Evolutionary conservation across 2,888 invertebrate genomes (phyloP).

Genomic region (Caenorhabditis macrosperma): DNA sequence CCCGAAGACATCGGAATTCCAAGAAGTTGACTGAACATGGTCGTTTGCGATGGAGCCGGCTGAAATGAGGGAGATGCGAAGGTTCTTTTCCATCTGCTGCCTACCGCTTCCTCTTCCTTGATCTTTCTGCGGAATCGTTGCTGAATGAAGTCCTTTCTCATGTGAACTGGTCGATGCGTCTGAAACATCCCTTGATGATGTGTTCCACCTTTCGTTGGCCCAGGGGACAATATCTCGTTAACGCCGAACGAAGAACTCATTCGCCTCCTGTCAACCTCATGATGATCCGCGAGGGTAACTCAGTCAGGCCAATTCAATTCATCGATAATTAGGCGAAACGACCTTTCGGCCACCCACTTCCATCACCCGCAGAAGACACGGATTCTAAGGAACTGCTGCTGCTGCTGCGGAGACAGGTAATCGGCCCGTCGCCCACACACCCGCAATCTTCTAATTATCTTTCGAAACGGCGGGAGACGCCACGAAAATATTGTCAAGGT

Average conservation of each 20-base stretch:
- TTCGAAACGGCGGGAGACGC: slow-evolving; percentile 12
- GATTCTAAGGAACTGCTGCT: slow-evolving; percentile 5
- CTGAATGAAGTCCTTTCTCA: slow-evolving; percentile 80
- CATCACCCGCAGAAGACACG: not conserved
- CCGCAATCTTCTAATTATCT: slow-evolving; percentile 53
- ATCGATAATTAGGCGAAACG: slow-evolving; percentile 61
- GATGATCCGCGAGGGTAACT: not conserved
- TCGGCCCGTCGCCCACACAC: slow-evolving; percentile 17
- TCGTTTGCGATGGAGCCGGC: slow-evolving; percentile 45
- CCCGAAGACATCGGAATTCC: slow-evolving; percentile 48
- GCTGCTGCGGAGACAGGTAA: slow-evolving; percentile 7
- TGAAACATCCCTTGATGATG: slow-evolving; percentile 60
- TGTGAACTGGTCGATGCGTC: slow-evolving; percentile 79
- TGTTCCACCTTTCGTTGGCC: not conserved
- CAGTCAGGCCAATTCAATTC: slow-evolving; percentile 40
- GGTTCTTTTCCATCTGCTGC: not conserved
- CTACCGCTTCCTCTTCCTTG: slow-evolving; percentile 66
- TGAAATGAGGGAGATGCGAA: no score
- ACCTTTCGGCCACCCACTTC: slow-evolving; percentile 29
- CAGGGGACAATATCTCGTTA: not conserved
- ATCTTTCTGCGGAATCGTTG: slow-evolving; percentile 78
- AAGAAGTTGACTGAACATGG: slow-evolving; percentile 60
- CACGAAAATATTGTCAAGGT: slow-evolving; percentile 28
- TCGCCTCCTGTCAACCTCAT: not conserved
- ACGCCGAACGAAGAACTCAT: not conserved